A percentile compares a stretch with the other conserved stretches of the same genome.
These are phyloP conservation scores for Sceloporus undulatus DNA, from an alignment of 2,113 vertebrate genomes.

Conservation along the genomic window DNA sequence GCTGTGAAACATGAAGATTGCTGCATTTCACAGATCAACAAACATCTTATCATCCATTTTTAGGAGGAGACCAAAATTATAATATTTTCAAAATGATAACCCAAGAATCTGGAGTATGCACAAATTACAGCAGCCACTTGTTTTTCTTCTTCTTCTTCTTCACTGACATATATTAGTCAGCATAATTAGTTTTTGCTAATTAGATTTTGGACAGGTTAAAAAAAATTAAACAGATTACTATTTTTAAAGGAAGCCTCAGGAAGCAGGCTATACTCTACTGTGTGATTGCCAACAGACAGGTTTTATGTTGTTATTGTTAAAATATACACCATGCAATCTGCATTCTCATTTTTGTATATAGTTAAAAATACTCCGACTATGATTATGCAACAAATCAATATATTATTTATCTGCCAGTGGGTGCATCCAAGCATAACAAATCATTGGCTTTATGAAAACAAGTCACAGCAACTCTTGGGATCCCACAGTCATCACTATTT, in stretches of 20 bases:
- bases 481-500: too few species aligned
- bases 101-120: not conserved
- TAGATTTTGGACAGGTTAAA: not conserved
- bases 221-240: not conserved
- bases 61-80: not conserved
- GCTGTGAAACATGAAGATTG: conserved; percentile 7
- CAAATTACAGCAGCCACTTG: not conserved
- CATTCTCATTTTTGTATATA: not conserved
- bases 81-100: conserved; percentile 42
- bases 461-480: too few species aligned
- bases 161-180: not conserved
- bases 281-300: not conserved
- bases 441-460: not conserved
- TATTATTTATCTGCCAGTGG: not conserved
- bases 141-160: not conserved
- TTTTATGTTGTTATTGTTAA: not conserved
- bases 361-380: not conserved
- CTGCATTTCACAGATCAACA: not conserved
- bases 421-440: not conserved
- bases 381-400: not conserved
- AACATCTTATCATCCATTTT: not conserved
- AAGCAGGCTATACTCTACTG: rapidly evolving
- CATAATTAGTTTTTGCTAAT: not conserved
- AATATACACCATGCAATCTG: conserved; percentile 11
- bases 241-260: not conserved